These are phyloP conservation scores for Cosmia trapezina DNA, from an alignment of 2,888 invertebrate species.

Conservation along the genomic window DNA sequence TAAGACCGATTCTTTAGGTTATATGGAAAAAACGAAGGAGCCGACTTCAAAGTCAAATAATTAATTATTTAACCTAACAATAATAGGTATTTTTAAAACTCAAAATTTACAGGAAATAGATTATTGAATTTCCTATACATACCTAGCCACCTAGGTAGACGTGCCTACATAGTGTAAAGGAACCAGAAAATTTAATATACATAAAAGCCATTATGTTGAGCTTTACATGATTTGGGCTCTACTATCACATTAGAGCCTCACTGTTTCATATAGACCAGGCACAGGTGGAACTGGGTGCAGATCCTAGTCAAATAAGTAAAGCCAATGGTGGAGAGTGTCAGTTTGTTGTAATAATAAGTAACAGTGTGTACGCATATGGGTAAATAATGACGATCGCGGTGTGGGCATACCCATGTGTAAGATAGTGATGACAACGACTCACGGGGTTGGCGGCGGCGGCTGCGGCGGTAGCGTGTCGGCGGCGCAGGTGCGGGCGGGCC, in stretches of 20 bases:
- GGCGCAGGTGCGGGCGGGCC: constrained; percentile 87
- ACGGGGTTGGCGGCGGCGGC: constrained; percentile 85
- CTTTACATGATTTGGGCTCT: background rate
- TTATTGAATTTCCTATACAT: background rate
- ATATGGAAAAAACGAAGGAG: background rate
- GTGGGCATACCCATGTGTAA: constrained; percentile 26
- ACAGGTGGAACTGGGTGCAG: background rate
- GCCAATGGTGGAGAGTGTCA: too few relatives aligned
- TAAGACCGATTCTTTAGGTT: background rate
- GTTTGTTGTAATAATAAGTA: background rate
- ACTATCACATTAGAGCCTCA: background rate
- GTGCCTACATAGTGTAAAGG: background rate
- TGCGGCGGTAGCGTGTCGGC: constrained; percentile 81
- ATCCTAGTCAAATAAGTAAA: background rate
- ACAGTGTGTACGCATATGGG: background rate
- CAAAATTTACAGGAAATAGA: too few relatives aligned
- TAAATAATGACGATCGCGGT: constrained; percentile 4
- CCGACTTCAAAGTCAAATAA: too few relatives aligned
- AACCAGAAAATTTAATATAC: background rate
- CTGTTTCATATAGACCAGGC: background rate
- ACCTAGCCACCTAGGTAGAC: background rate
- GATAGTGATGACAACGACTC: constrained; percentile 72
- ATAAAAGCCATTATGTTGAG: background rate
- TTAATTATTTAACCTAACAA: too few relatives aligned
- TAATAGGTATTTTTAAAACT: background rate